Base-by-base conservation (phyloP, 2,888 invertebrate species). In the Apamea crenata region DNA sequence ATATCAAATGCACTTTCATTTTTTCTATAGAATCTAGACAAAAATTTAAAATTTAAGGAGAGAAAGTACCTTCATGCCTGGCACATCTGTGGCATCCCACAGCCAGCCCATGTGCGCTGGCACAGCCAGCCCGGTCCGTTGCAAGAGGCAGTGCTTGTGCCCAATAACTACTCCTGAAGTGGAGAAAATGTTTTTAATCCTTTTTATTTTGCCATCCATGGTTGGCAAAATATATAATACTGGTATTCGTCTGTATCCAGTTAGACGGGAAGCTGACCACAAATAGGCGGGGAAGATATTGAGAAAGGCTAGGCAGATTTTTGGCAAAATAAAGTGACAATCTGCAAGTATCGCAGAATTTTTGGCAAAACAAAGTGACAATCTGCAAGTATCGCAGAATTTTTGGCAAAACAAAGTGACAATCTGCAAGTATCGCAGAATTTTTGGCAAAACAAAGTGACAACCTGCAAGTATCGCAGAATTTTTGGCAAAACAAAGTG, bases 61-160 rank as follows among this genome's bases (percentile, higher is more conserved):
- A 66, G 25, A 29, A 36, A 4, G 47, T 80, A 96, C 96, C 95
- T 96, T 96, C 80, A 94, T 85, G 25, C 96, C 96, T 5, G 96
- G 95, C 3, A 94, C 90, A 78, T 96, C 95, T 0, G 84, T 74
- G 14, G 94, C 90, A 68, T 91, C 97, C 98, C 98, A 98, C 50
- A 98, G 91, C 98, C 98, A 98, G 0, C 98, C 98, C 98, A 98
- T 98, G 67, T 96, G 93, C 0, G 96, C 93, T 0, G 98, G 98
- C 0, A 98, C 98, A 14, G 97, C 95, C 50, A 95, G 94, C 0
- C 96, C 96, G 0, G 96, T 95, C 47, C 91, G 93, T 25, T 94
- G 91, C 3, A 97, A 94, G 2, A 94, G 89, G 89, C 98, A 98
- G 81, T 94, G 91, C 78, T 96, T 97, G 88, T 98, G 98, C 0